Conservation (phyloP, 2,888 invertebrate genomes). For the Sphaerolaimus hirsutus region DNA sequence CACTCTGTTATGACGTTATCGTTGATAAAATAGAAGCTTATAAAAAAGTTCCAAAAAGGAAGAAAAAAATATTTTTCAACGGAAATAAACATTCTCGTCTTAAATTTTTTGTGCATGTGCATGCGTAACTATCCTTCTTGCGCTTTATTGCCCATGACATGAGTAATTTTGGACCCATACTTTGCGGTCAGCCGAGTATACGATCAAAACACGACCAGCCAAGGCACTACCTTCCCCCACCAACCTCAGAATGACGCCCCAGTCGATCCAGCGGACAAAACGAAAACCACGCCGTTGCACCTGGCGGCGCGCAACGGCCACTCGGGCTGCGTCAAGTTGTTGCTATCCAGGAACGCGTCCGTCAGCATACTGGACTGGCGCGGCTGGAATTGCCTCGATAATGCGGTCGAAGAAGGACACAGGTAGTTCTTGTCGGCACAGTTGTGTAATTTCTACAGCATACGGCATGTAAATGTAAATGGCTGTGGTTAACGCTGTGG, state of each 20-base stretch:
- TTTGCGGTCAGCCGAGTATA: no score
- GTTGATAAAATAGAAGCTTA: no score
- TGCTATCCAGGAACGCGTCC: conserved; percentile 26
- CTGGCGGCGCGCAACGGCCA: conserved; percentile 28
- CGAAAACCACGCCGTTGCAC: conserved; percentile 29
- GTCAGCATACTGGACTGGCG: conserved; percentile 24
- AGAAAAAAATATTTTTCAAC: conserved; percentile 21
- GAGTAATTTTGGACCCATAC: no score
- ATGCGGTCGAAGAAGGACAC: conserved; percentile 28
- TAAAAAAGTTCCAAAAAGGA: no score
- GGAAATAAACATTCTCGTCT: neutral
- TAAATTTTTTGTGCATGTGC: neutral
- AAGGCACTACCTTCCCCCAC: no score
- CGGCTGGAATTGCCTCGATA: conserved; percentile 28
- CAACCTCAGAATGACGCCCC: conserved; percentile 9
- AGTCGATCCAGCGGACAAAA: conserved; percentile 24
- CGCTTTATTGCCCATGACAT: no score
- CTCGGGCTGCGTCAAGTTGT: conserved; percentile 23
- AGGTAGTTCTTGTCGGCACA: conserved; percentile 15
- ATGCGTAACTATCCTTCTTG: no score
- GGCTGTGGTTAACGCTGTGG: no score
- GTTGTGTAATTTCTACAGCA: no score
- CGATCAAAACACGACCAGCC: no score
- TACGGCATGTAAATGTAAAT: no score
- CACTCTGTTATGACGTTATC: no score